Conservation (phyloP, 2,113 vertebrate species). For the Lagenorhynchus albirostris region DNA sequence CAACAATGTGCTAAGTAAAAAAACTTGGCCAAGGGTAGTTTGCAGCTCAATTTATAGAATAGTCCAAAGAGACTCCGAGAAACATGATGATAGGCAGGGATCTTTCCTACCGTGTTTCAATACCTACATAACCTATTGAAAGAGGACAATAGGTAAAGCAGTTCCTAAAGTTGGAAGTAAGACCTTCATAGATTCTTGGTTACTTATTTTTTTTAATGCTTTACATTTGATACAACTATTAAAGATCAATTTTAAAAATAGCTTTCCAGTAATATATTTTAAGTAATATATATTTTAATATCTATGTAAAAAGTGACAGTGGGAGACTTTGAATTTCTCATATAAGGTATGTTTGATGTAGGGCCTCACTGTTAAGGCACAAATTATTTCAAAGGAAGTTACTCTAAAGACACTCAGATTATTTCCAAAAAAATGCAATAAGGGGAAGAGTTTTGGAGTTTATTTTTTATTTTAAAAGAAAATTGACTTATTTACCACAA, state of each 20-base stretch:
- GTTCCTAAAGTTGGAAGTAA: slow-evolving; percentile 47
- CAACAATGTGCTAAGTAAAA: background rate
- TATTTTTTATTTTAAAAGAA: slow-evolving; percentile 74
- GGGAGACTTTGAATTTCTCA: slow-evolving; percentile 65
- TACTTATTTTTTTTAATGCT: slow-evolving; percentile 76
- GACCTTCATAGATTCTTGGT: slow-evolving; percentile 58
- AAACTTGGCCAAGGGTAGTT: slow-evolving; percentile 36
- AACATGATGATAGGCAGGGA: slow-evolving; percentile 63
- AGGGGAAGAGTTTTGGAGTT: slow-evolving; percentile 73
- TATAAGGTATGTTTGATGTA: slow-evolving; percentile 72
- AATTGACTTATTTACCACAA: slow-evolving; percentile 71
- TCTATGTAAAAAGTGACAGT: slow-evolving; percentile 69
- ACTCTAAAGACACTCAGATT: slow-evolving; percentile 64
- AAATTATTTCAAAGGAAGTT: slow-evolving; percentile 58
- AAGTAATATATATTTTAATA: slow-evolving; percentile 90
- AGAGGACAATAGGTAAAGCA: background rate
- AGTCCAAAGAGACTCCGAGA: slow-evolving; percentile 73
- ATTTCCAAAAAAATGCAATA: slow-evolving; percentile 80
- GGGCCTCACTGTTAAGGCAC: slow-evolving; percentile 64
- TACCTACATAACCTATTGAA: slow-evolving; percentile 52
- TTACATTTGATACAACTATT: slow-evolving; percentile 79
- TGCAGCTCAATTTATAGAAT: slow-evolving; percentile 42
- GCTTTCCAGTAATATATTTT: slow-evolving; percentile 89
- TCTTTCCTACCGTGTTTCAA: slow-evolving; percentile 58
- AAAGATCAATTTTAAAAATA: slow-evolving; percentile 80